These are phyloP conservation scores for Penaeus vannamei DNA, from an alignment of 1,140 invertebrate genomes.

Conservation along the genomic window DNA sequence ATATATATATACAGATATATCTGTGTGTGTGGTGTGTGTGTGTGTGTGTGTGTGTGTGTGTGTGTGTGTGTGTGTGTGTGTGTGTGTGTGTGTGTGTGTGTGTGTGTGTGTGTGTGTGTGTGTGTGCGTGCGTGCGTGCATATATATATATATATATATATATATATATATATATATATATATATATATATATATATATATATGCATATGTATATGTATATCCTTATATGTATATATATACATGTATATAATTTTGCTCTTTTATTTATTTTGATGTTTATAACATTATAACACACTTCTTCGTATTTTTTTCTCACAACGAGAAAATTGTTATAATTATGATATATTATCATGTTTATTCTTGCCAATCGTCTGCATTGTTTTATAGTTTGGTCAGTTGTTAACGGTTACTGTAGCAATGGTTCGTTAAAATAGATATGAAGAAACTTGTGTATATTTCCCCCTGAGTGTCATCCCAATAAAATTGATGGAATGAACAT, in stretches of 20 bases:
- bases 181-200: slow-evolving; percentile 41
- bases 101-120: slow-evolving; percentile 32
- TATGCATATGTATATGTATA: slow-evolving; percentile 26
- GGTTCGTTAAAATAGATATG: too few relatives aligned
- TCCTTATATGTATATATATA: slow-evolving; percentile 8
- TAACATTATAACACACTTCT: too few relatives aligned
- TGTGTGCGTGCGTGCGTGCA: slow-evolving; percentile 11
- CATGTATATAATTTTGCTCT: background rate
- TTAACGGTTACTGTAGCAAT: too few relatives aligned
- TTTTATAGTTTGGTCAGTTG: too few relatives aligned
- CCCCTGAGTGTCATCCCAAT: too few relatives aligned
- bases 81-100: slow-evolving; percentile 32
- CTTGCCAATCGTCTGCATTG: too few relatives aligned
- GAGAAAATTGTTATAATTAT: too few relatives aligned
- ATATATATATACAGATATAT: slow-evolving; percentile 39
- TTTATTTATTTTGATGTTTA: background rate
- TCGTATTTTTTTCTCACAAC: too few relatives aligned
- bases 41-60: slow-evolving; percentile 29
- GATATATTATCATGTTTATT: too few relatives aligned
- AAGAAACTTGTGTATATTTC: too few relatives aligned
- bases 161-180: slow-evolving; percentile 43
- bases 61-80: slow-evolving; percentile 32
- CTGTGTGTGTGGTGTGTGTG: slow-evolving; percentile 18
- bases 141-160: slow-evolving; percentile 38
- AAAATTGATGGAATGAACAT: too few relatives aligned